These are phyloP conservation scores for Acrocephalus kingi DNA, from an alignment of 2,113 vertebrate species.

Conservation along the genomic window DNA sequence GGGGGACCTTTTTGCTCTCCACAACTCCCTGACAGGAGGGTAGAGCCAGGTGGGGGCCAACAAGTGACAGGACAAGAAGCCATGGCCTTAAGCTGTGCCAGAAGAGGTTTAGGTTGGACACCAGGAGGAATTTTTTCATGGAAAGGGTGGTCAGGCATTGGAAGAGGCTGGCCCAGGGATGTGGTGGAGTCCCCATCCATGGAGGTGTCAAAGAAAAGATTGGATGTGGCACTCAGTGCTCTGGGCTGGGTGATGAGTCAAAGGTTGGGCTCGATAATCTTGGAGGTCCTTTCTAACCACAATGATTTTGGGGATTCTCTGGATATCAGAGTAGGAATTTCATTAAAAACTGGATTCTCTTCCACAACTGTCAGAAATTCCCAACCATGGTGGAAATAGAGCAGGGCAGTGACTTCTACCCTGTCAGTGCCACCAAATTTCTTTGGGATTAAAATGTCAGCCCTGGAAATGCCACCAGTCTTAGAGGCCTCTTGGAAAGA, in stretches of 20 bases:
- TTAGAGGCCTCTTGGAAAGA: not conserved
- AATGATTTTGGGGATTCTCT: not conserved
- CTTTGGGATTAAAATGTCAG: not conserved
- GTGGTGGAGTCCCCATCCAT: not conserved
- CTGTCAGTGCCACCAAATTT: not conserved
- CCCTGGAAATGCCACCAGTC: not conserved
- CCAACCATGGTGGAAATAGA: not conserved
- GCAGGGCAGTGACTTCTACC: not conserved
- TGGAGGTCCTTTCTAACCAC: not conserved
- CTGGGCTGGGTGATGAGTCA: no score
- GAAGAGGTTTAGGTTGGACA: not conserved
- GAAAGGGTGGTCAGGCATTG: not conserved
- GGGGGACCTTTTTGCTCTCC: not conserved
- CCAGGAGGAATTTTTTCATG: not conserved
- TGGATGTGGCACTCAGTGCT: not conserved
- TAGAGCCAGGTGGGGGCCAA: no score
- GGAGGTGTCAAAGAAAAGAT: not conserved
- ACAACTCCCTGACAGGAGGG: not conserved
- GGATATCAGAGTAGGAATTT: not conserved
- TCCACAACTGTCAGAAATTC: not conserved
- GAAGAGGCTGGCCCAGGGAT: not conserved
- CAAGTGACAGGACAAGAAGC: rapidly evolving
- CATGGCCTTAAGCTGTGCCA: not conserved
- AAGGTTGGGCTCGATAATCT: rapidly evolving
- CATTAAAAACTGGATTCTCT: not conserved